A percentile compares a stretch with the other conserved stretches of the same genome.
phyloP scores from a whole-genome alignment of 2,888 invertebrate species.

The Polymixis flavicincta region DNA sequence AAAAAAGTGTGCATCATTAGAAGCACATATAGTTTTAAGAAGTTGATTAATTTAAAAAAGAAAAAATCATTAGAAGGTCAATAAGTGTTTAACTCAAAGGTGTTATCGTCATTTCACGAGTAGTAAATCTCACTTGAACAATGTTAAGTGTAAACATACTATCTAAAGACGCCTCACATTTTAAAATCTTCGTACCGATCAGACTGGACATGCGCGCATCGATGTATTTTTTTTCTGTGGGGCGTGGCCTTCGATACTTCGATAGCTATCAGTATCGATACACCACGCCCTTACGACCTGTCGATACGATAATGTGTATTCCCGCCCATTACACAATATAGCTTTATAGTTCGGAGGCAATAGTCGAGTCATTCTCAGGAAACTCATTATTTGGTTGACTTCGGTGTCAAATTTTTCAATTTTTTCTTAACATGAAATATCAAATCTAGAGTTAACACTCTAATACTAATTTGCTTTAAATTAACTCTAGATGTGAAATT shows the following conservation, averaged over 20 bases:
- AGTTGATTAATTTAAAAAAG: too few species aligned
- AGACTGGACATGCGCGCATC: constrained; percentile 77
- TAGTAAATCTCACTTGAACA: not conserved
- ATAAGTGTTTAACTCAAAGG: too few species aligned
- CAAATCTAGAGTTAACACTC: too few species aligned
- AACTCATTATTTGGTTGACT: too few species aligned
- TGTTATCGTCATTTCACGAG: not conserved
- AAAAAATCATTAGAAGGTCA: too few species aligned
- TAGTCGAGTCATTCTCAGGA: too few species aligned
- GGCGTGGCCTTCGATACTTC: constrained; percentile 76
- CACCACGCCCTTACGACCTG: constrained; percentile 71
- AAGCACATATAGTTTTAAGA: too few species aligned
- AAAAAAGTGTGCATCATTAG: too few species aligned
- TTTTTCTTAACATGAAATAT: too few species aligned
- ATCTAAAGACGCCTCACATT: constrained; percentile 4
- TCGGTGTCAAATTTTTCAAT: too few species aligned
- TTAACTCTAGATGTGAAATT: too few species aligned
- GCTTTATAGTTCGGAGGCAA: not conserved
- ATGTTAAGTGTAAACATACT: not conserved
- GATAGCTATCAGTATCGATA: constrained; percentile 73
- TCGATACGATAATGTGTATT: constrained; percentile 31
- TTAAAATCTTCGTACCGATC: constrained; percentile 52
- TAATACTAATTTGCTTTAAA: too few species aligned
- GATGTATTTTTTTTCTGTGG: constrained; percentile 72
- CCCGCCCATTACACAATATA: constrained; percentile 28